phyloP scores from a whole-genome alignment of 2,888 invertebrate genomes.

The Lordiphosa andalusiaca region DNA sequence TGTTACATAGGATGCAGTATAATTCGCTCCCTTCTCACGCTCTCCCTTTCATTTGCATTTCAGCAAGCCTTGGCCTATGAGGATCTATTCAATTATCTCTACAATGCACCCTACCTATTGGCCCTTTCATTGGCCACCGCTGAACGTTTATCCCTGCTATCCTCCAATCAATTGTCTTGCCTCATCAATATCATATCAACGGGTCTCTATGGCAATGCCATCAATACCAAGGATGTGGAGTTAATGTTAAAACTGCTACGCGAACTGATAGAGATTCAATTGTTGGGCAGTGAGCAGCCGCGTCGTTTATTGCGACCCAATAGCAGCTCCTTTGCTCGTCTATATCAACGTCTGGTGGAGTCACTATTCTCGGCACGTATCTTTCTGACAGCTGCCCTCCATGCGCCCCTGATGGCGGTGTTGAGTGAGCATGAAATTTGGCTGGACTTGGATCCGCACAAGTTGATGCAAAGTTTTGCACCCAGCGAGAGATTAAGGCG shows the following conservation, averaged over 20 bases:
- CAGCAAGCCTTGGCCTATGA: conserved; percentile 84
- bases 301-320: conserved; percentile 89
- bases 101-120: conserved; percentile 86
- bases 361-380: conserved; percentile 94
- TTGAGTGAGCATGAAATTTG: conserved; percentile 95
- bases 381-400: conserved; percentile 94
- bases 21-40: too few species aligned
- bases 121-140: conserved; percentile 86
- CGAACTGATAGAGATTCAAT: conserved; percentile 87
- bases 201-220: conserved; percentile 87
- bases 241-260: conserved; percentile 84
- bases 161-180: conserved; percentile 75
- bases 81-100: conserved; percentile 85
- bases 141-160: conserved; percentile 82
- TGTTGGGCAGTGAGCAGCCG: conserved; percentile 86
- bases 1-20: too few species aligned
- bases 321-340: conserved; percentile 91
- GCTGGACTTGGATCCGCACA: conserved; percentile 94
- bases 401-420: conserved; percentile 94
- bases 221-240: conserved; percentile 88
- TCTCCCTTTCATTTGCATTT: conserved; percentile 21
- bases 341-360: conserved; percentile 94
- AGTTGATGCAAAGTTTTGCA: conserved; percentile 82
- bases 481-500: conserved; percentile 78
- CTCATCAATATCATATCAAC: conserved; percentile 81